A percentile compares a stretch with the other conserved stretches of the same genome.
Evolutionary conservation across 2,797 vertebrate species (phyloP).

Genomic region (Columba guinea): DNA sequence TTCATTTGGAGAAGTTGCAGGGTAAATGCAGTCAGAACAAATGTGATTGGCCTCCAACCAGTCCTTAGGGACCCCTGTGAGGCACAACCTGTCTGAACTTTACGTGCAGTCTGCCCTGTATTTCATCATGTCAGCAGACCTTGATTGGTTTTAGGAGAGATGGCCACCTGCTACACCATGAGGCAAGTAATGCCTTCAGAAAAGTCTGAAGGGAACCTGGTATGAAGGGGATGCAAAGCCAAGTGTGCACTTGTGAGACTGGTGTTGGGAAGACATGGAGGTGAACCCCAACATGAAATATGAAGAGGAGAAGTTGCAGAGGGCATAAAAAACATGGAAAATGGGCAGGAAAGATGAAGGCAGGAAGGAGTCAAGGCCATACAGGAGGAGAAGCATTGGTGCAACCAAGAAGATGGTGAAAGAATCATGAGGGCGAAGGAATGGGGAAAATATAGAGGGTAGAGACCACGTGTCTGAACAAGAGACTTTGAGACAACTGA

Average conservation of each 20-base stretch:
- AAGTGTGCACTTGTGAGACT: not conserved
- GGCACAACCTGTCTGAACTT: not conserved
- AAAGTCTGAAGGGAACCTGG: not conserved
- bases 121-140: not conserved
- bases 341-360: not conserved
- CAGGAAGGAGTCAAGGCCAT: not conserved
- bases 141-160: not conserved
- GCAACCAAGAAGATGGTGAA: not conserved
- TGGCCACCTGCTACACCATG: not conserved
- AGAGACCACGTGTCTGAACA: not conserved
- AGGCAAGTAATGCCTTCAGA: not conserved
- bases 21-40: not conserved
- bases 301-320: not conserved
- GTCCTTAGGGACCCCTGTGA: not conserved
- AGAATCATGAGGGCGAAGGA: not conserved
- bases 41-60: not conserved
- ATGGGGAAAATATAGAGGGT: not conserved
- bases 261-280: not conserved
- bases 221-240: not conserved
- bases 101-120: not conserved
- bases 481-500: not conserved
- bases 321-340: not conserved
- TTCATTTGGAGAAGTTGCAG: not conserved
- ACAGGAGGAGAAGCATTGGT: not conserved
- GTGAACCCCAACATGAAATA: not conserved